A percentile compares a stretch with the other conserved stretches of the same genome.
Evolutionary conservation across 2,797 vertebrate genomes (phyloP).

Genomic region (Chaenodraco wilsoni): DNA sequence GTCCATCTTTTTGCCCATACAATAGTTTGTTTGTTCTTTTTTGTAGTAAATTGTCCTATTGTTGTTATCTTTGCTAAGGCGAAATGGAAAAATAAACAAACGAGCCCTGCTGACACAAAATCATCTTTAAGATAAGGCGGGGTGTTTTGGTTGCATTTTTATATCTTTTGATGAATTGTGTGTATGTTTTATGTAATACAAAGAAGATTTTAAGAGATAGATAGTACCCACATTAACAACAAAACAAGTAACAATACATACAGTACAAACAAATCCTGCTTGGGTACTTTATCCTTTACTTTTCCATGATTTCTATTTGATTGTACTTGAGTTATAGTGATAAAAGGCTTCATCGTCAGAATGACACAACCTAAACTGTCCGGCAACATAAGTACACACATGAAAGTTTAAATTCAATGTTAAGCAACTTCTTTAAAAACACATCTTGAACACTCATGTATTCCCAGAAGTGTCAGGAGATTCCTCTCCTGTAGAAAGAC

Average conservation of each 20-base stretch:
- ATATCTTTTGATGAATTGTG: not conserved
- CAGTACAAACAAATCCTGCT: not conserved
- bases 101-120: not conserved
- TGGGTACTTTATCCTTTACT: conserved; percentile 10
- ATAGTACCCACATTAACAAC: not conserved
- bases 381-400: not conserved
- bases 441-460: conserved; percentile 35
- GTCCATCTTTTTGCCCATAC: too few relatives aligned
- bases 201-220: not conserved
- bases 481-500: conserved; percentile 48
- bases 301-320: conserved; percentile 14
- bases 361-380: conserved; percentile 15
- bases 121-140: not conserved
- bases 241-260: not conserved
- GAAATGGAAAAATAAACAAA: not conserved
- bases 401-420: conserved; percentile 18
- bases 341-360: conserved; percentile 3
- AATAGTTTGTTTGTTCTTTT: too few relatives aligned
- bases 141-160: not conserved
- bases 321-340: not conserved
- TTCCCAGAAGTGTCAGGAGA: conserved; percentile 46
- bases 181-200: not conserved
- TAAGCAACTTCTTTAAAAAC: conserved; percentile 23
- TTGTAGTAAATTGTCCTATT: not conserved
- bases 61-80: not conserved